phyloP scores from a whole-genome alignment of 2,888 invertebrate genomes.

The Marasmarcha lunaedactyla region DNA sequence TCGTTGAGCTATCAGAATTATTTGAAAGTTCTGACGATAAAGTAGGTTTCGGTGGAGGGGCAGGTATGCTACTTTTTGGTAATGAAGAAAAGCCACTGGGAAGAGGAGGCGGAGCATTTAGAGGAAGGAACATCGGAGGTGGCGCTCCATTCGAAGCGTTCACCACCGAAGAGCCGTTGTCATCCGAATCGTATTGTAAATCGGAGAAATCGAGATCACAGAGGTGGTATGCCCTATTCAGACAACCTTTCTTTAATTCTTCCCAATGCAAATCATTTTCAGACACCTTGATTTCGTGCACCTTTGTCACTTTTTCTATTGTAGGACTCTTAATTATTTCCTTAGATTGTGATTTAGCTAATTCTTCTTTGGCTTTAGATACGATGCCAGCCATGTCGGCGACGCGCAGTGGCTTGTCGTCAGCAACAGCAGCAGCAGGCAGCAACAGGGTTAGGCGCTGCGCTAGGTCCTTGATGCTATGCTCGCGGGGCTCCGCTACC shows the following conservation, averaged over 20 bases:
- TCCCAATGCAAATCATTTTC: slow-evolving; percentile 98
- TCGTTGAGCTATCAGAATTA: slow-evolving; percentile 58
- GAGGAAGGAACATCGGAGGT: slow-evolving; percentile 73
- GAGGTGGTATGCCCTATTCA: slow-evolving; percentile 81
- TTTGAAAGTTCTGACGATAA: slow-evolving; percentile 40
- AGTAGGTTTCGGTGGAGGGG: slow-evolving; percentile 38
- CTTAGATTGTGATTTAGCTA: slow-evolving; percentile 88
- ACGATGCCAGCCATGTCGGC: slow-evolving; percentile 92
- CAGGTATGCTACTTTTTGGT: slow-evolving; percentile 45
- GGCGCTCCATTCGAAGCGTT: slow-evolving; percentile 78
- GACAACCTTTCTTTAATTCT: slow-evolving; percentile 79
- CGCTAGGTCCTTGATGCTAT: slow-evolving; percentile 89
- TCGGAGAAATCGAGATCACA: slow-evolving; percentile 98
- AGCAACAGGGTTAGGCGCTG: slow-evolving; percentile 83
- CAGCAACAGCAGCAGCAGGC: slow-evolving; percentile 62
- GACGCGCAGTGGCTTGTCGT: slow-evolving; percentile 75
- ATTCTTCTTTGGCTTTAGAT: slow-evolving; percentile 92
- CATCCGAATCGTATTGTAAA: slow-evolving; percentile 89
- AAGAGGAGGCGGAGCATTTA: slow-evolving; percentile 58
- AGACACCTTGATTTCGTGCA: slow-evolving; percentile 82
- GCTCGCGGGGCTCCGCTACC: slow-evolving; percentile 78
- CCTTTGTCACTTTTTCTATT: slow-evolving; percentile 74
- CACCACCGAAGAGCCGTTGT: slow-evolving; percentile 76
- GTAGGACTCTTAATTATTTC: slow-evolving; percentile 80
- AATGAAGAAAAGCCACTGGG: slow-evolving; percentile 60